These are phyloP conservation scores for Diaprepes abbreviatus DNA, from an alignment of 2,888 invertebrate genomes.

Conservation along the genomic window DNA sequence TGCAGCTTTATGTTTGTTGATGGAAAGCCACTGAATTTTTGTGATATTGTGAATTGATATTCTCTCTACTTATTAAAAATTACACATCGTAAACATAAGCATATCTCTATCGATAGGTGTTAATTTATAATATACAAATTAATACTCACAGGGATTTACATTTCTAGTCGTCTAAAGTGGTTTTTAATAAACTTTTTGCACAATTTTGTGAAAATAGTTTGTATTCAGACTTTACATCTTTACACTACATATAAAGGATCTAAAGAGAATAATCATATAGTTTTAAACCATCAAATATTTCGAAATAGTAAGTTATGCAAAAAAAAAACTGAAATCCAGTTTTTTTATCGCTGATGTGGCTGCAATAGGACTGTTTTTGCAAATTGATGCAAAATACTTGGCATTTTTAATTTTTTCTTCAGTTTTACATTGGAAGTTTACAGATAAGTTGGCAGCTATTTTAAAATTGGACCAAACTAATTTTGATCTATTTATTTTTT, in stretches of 20 bases:
- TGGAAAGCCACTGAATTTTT: constrained; percentile 44
- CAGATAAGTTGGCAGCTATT: constrained; percentile 38
- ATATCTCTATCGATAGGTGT: constrained; percentile 55
- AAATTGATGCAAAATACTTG: not conserved
- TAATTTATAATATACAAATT: constrained; percentile 46
- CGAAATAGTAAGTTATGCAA: too few relatives aligned
- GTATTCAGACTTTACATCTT: not conserved
- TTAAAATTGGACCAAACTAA: constrained; percentile 36
- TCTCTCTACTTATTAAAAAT: constrained; percentile 37
- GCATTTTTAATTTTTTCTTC: not conserved
- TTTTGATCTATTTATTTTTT: constrained; percentile 26
- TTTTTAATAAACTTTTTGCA: not conserved
- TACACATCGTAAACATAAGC: constrained; percentile 53
- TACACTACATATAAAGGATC: too few relatives aligned
- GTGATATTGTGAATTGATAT: constrained; percentile 52
- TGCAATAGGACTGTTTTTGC: not conserved
- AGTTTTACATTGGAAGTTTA: not conserved
- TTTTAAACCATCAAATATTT: too few relatives aligned
- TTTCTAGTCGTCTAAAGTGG: constrained; percentile 46
- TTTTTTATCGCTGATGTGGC: too few relatives aligned
- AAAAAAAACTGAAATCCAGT: too few relatives aligned
- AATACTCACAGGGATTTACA: constrained; percentile 49
- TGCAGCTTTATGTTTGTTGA: not conserved
- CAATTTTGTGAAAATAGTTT: not conserved
- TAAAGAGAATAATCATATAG: too few relatives aligned